Evolutionary conservation across 2,113 vertebrate species (phyloP), one percentile per base, ranked within the genome.

Genomic region (Camarhynchus parvulus): DNA sequence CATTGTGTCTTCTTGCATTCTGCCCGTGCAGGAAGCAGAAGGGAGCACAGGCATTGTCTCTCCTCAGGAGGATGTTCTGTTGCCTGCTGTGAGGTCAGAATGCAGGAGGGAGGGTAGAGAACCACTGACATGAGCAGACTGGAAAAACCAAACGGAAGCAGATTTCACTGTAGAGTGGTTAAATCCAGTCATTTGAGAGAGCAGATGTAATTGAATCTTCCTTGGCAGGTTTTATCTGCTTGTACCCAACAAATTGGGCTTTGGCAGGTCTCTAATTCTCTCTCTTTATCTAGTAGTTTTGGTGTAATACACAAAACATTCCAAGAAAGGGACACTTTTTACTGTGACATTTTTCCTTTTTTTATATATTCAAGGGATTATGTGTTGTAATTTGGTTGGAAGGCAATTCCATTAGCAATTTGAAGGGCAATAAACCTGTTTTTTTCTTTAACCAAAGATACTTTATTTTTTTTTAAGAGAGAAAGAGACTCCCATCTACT

Each of bases 371-470:
- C 70, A 80, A 69, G 47, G 21, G 31, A 80, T 82, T 83, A 72
- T 86, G n/a, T 91, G 77, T 92, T 83, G 27, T 27, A 83, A 66
- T 70, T 77, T 88, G 91, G 39, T 75, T 93, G 73, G 83, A 96
- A 94, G 66, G 92, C 89, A 95, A 69, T 74, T 72, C 73, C 89
- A 76, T 96, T 80, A 93, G 86, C 91, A 92, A 93, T 66, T 39
- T 83, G 87, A 96, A 93, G 79, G 81, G 83, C 37, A 69, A 83
- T 89, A 70, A 94, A 86, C 24, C 21, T 66, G 75, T 1, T 70
- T 90, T 90, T 93, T 95, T 70, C 76, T 95, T 90, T 95, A 97
- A 96, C 96, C 97, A 98, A 98, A 98, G 96, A 98, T 75, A 66
- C 47, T 37, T 84, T 22, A 4, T n/a, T 69, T 41, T 39, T 50